Conservation (phyloP, 2,888 invertebrate species). For the Acleris emargana region DNA sequence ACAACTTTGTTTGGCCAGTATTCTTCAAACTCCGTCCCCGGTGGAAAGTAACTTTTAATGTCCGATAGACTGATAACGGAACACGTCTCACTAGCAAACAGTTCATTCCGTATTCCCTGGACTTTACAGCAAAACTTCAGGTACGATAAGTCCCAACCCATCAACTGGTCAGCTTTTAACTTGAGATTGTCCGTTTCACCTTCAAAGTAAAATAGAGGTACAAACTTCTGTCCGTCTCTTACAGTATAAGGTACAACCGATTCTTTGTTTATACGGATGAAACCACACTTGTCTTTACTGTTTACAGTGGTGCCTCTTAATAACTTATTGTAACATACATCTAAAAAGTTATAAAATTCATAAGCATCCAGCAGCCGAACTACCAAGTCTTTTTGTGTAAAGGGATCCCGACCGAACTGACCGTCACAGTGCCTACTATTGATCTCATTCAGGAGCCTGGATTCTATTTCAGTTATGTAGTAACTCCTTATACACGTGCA, state of each 20-base stretch:
- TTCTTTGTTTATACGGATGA: slow-evolving; percentile 95
- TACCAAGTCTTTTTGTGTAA: slow-evolving; percentile 94
- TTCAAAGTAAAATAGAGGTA: slow-evolving; percentile 94
- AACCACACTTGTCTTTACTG: slow-evolving; percentile 93
- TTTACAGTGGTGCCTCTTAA: slow-evolving; percentile 86
- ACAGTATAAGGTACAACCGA: slow-evolving; percentile 96
- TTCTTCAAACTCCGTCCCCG: slow-evolving; percentile 94
- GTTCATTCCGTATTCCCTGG: slow-evolving; percentile 94
- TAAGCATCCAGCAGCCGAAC: slow-evolving; percentile 94
- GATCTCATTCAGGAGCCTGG: slow-evolving; percentile 95
- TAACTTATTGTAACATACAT: slow-evolving; percentile 94
- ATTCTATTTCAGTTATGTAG: slow-evolving; percentile 95
- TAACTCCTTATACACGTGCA: slow-evolving; percentile 96
- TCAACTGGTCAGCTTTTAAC: slow-evolving; percentile 92
- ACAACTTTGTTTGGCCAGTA: slow-evolving; percentile 96
- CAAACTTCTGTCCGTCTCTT: slow-evolving; percentile 92
- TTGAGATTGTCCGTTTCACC: slow-evolving; percentile 96
- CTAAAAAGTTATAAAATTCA: slow-evolving; percentile 95
- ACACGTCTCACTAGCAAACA: slow-evolving; percentile 95
- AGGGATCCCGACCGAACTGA: slow-evolving; percentile 94
- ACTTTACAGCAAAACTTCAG: slow-evolving; percentile 97
- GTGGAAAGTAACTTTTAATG: slow-evolving; percentile 95
- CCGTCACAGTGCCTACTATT: slow-evolving; percentile 96
- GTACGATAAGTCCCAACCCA: slow-evolving; percentile 96
- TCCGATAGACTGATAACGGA: slow-evolving; percentile 95